Evolutionary conservation across 1,140 invertebrate genomes (phyloP).

Genomic region (Carcinoscorpius rotundicauda): DNA sequence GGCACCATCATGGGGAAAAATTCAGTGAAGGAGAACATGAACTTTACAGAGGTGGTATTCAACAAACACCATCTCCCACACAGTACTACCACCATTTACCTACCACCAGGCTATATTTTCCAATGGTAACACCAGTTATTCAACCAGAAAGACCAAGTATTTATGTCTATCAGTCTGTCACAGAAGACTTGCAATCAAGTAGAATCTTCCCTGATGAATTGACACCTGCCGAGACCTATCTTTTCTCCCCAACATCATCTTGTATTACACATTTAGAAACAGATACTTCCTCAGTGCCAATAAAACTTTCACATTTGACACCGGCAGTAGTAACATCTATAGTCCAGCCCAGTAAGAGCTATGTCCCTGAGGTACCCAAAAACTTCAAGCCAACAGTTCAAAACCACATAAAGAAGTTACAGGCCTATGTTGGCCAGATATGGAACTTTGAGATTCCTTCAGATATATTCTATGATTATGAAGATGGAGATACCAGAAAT

Average conservation of each 20-base stretch:
- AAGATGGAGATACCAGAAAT: conserved; percentile 67
- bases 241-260: too few relatives aligned
- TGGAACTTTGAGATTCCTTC: conserved; percentile 55
- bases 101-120: too few relatives aligned
- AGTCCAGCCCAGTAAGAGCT: too few relatives aligned
- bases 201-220: conserved; percentile 23
- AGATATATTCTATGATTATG: conserved; percentile 65
- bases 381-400: conserved; percentile 51
- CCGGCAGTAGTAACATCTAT: too few relatives aligned
- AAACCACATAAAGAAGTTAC: conserved; percentile 56
- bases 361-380: too few relatives aligned
- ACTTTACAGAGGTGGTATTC: conserved; percentile 2
- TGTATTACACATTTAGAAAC: too few relatives aligned
- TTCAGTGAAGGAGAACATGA: neutral
- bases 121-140: conserved; percentile 12
- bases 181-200: conserved; percentile 19
- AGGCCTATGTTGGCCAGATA: conserved; percentile 64
- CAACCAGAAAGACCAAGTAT: conserved; percentile 19
- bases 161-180: conserved; percentile 11
- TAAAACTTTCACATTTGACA: too few relatives aligned
- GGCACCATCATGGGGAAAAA: conserved; percentile 18
- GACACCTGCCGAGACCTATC: conserved; percentile 6
- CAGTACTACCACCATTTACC: conserved; percentile 4
- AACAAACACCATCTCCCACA: conserved; percentile 8
- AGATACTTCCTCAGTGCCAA: too few relatives aligned